phyloP scores from a whole-genome alignment of 2,797 vertebrate species.

The Hyperoplus immaculatus region DNA sequence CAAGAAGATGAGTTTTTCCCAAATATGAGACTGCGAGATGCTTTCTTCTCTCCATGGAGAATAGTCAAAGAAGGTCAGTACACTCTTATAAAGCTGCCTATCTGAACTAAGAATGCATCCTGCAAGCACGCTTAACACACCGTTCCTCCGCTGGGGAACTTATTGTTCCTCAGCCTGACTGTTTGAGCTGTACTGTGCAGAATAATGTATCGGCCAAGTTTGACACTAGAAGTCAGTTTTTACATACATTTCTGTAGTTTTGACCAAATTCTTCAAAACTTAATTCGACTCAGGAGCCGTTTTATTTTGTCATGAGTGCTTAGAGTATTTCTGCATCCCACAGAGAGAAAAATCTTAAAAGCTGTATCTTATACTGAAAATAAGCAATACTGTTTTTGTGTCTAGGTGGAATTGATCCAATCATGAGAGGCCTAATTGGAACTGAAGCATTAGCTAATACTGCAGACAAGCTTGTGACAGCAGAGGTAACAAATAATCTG shows the following conservation, averaged over 20 bases:
- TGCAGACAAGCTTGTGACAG: slow-evolving; percentile 86
- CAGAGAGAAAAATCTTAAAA: too few relatives aligned
- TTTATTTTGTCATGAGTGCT: too few relatives aligned
- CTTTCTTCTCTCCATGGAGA: slow-evolving; percentile 95
- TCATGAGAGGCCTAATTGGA: slow-evolving; percentile 90
- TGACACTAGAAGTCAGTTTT: too few relatives aligned
- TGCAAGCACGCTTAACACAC: slow-evolving; percentile 23
- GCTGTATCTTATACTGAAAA: background rate
- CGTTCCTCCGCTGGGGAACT: too few relatives aligned
- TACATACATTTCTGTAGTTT: too few relatives aligned
- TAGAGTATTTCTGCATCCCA: too few relatives aligned
- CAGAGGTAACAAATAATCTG: slow-evolving; percentile 91
- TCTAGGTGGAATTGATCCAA: slow-evolving; percentile 93
- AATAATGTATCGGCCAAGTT: too few relatives aligned
- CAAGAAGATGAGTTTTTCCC: slow-evolving; percentile 86
- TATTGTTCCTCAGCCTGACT: too few relatives aligned
- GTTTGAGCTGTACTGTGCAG: too few relatives aligned
- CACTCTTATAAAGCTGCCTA: slow-evolving; percentile 21
- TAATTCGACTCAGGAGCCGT: too few relatives aligned
- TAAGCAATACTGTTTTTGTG: slow-evolving; percentile 5
- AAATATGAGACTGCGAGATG: slow-evolving; percentile 85
- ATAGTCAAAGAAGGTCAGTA: slow-evolving; percentile 92
- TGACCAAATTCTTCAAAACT: too few relatives aligned
- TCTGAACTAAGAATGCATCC: slow-evolving; percentile 21
- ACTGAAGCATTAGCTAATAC: slow-evolving; percentile 83